Base-by-base conservation (phyloP, 2,888 invertebrate species). In the Andrena chrysosceles region DNA sequence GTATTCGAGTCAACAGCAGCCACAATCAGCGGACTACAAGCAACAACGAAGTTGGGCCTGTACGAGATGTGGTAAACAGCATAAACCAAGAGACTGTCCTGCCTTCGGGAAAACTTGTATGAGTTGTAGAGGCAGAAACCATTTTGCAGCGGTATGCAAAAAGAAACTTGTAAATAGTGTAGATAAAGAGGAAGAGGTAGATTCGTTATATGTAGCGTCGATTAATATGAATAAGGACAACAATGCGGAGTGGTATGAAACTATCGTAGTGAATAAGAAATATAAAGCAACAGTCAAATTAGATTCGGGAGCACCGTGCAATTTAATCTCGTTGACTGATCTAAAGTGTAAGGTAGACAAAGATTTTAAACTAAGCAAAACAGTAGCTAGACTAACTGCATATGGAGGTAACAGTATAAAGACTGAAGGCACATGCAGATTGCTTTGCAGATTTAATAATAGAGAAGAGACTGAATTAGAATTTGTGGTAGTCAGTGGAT, bases 371-470 rank as follows among this genome's bases (percentile, higher is more conserved):
- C 20, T 54, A 54, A 23, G 20, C 0, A 54, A 54, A 54, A 23
- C 10, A 54, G 20, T 8, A 23, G 20, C 23, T 23, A 54, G 23
- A 23, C 8, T 54, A 23, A 54, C 23, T 54, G 20, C 54, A 23
- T 23, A 54, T 54, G 54, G 54, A 10, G 54, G 54, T 8, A 23
- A 23, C 23, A 54, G 2, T 54, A 54, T 23, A 54, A 54, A 23
- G 3, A 23, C 8, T 10, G 42, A 42, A 54, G 54, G 20, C 23
- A 54, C 20, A 23, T 20, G 54, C 20, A 54, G 10, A 54, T 23
- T 54, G 23, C 20, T 10, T 23, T 23, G 54, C 10, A 67, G 23
- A 67, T 67, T 67, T 67, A 54, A 54, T 1, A 20, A 54, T 54
- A 54, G 23, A 10, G 54, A 54, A 54, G 54, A 54, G 10, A 23